Conservation (phyloP, 2,113 vertebrate genomes). For the Tetrax tetrax region DNA sequence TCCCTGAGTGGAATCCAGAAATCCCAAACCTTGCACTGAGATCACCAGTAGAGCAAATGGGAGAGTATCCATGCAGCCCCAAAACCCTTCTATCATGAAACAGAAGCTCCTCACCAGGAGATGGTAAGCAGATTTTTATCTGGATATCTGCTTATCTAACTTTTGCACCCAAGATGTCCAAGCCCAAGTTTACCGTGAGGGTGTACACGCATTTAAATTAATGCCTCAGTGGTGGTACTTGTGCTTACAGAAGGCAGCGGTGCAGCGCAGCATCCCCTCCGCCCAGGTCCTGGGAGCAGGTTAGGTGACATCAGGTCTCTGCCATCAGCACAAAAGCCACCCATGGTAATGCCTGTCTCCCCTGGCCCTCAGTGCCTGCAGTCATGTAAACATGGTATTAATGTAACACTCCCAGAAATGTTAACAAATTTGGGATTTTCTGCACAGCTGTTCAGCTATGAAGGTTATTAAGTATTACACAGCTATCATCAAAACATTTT, state of each 20-base stretch:
- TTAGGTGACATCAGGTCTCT: not conserved
- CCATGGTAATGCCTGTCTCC: too few species aligned
- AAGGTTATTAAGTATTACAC: slow-evolving; percentile 46
- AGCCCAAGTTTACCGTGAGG: not conserved
- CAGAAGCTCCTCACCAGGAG: not conserved
- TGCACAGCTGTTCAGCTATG: slow-evolving; percentile 31
- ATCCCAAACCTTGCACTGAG: not conserved
- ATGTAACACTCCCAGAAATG: not conserved
- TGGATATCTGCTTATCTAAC: not conserved
- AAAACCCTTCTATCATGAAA: not conserved
- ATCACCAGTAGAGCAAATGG: not conserved
- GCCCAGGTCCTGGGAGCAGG: not conserved
- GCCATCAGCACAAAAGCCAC: not conserved
- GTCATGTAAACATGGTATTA: not conserved
- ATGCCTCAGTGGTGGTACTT: not conserved
- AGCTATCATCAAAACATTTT: slow-evolving; percentile 47
- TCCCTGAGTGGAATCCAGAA: not conserved
- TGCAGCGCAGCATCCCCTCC: not conserved
- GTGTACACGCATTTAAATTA: rapidly evolving
- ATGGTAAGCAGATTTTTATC: not conserved
- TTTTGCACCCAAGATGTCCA: not conserved
- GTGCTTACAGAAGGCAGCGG: not conserved
- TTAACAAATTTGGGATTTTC: not conserved
- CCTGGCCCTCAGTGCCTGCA: not conserved
- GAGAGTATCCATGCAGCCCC: not conserved